Percentiles rank a stretch among this genome's conserved stretches.
These are phyloP conservation scores for Alloplasta piceator DNA, from an alignment of 2,888 invertebrate species.

Conservation along the genomic window DNA sequence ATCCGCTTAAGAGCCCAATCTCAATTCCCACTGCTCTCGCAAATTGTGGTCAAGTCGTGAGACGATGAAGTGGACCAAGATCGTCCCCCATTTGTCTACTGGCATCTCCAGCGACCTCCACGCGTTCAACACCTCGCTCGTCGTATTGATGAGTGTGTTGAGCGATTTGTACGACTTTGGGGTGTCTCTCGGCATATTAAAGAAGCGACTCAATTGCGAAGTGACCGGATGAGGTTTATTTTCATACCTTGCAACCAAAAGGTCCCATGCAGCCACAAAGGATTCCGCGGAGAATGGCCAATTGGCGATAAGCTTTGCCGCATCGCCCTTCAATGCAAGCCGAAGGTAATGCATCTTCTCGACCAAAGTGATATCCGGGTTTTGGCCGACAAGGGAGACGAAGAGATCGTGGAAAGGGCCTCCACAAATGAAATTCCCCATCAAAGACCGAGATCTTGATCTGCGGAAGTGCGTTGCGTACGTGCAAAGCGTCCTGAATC, in stretches of 20 bases:
- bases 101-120: slow-evolving; percentile 5
- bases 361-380: too few relatives aligned
- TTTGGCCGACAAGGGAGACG: too few relatives aligned
- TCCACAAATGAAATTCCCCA: too few relatives aligned
- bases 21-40: slow-evolving; percentile 5
- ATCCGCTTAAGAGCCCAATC: too few relatives aligned
- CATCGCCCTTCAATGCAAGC: too few relatives aligned
- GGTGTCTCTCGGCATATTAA: neutral
- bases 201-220: slow-evolving; percentile 24
- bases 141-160: neutral
- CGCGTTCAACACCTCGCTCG: slow-evolving; percentile 2
- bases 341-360: too few relatives aligned
- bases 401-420: too few relatives aligned
- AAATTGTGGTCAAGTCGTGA: neutral
- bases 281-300: slow-evolving; percentile 26
- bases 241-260: slow-evolving; percentile 7
- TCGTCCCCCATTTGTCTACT: slow-evolving; percentile 11
- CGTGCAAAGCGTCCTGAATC: too few relatives aligned
- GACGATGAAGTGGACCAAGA: neutral
- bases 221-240: slow-evolving; percentile 29
- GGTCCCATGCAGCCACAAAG: slow-evolving; percentile 22
- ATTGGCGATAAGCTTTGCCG: slow-evolving; percentile 6
- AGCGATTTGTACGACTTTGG: neutral
- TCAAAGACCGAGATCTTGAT: too few relatives aligned
- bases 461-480: too few relatives aligned